Conservation (phyloP, 2,113 vertebrate species). For the Larimichthys crocea region DNA sequence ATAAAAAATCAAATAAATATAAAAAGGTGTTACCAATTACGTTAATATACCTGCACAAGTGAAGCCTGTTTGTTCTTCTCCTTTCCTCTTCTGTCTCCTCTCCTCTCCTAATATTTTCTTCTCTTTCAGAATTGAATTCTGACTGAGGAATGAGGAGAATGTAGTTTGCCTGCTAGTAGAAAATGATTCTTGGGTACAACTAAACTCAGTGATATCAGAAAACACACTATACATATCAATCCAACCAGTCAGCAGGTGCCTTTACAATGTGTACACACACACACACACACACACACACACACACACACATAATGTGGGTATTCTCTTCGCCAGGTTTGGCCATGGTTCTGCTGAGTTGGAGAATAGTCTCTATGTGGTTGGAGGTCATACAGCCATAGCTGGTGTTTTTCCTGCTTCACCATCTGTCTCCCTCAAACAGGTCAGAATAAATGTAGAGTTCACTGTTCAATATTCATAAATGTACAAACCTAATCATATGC, state of each 20-base stretch:
- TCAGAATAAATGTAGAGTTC: constrained; percentile 2
- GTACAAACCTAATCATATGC: neutral
- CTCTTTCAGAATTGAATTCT: neutral
- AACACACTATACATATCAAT: neutral
- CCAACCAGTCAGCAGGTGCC: too few species aligned
- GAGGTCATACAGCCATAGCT: constrained; percentile 92
- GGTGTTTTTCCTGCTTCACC: constrained; percentile 94
- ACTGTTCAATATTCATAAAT: neutral
- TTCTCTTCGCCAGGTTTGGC: constrained; percentile 81
- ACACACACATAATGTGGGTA: too few species aligned
- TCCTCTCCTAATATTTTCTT: neutral
- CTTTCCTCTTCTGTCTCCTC: neutral
- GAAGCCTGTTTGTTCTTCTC: neutral
- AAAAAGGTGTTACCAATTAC: too few species aligned
- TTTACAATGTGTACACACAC: neutral
- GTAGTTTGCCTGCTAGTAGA: too few species aligned
- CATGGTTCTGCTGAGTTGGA: constrained; percentile 94
- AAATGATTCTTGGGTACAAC: too few species aligned
- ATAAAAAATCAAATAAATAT: too few species aligned
- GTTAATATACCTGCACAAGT: too few species aligned
- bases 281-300: neutral
- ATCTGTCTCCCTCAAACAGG: constrained; percentile 93
- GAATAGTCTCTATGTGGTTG: constrained; percentile 92
- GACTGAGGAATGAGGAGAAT: neutral
- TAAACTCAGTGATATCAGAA: too few species aligned